Percentiles rank a stretch among this genome's conserved stretches.
phyloP scores from a whole-genome alignment of 2,797 vertebrate genomes.

The Rhinoraja longicauda region DNA sequence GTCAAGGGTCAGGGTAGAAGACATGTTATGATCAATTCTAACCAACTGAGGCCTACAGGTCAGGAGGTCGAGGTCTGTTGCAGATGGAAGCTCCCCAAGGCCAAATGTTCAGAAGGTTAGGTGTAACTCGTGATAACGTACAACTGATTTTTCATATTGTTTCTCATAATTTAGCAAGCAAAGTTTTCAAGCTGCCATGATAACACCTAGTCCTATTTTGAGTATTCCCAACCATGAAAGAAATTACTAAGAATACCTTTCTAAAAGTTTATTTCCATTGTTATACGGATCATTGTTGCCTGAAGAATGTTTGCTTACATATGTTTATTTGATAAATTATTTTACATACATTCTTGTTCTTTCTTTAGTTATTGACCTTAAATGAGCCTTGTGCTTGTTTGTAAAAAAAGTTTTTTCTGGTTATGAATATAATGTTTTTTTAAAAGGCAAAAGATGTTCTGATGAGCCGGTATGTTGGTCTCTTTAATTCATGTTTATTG shows the following conservation, averaged over 20 bases:
- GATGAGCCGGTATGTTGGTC: background rate
- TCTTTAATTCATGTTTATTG: background rate
- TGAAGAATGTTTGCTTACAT: background rate
- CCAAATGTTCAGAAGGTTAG: too few species aligned
- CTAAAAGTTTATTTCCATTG: background rate
- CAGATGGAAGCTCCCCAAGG: too few species aligned
- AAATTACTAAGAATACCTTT: background rate
- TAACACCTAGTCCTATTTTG: background rate
- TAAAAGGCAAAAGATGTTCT: background rate
- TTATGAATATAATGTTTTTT: background rate
- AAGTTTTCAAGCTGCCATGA: too few species aligned
- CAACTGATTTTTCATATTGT: background rate
- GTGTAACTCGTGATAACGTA: background rate
- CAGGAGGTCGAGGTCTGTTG: too few species aligned
- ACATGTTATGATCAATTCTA: too few species aligned
- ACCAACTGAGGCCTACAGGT: too few species aligned
- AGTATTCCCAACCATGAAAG: background rate
- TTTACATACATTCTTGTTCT: background rate
- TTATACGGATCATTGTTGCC: background rate
- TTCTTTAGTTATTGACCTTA: too few species aligned
- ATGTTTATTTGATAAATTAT: background rate
- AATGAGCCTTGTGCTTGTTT: background rate
- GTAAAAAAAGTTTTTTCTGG: background rate
- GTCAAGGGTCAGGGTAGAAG: too few species aligned
- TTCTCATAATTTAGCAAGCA: background rate